These are phyloP conservation scores for Pentalonia nigronervosa DNA, from an alignment of 1,140 invertebrate species.

Conservation along the genomic window DNA sequence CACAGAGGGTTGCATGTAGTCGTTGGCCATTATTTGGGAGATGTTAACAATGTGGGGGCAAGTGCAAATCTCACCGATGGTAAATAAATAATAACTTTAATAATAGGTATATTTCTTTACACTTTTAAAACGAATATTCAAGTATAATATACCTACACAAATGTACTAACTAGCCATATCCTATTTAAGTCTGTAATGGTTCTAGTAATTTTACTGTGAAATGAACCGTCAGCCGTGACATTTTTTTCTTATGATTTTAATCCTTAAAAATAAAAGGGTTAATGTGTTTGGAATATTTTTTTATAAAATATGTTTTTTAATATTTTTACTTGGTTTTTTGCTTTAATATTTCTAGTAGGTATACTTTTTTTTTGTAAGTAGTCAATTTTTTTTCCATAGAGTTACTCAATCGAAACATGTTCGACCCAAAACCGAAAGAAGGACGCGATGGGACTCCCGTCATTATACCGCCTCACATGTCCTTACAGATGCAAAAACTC, in stretches of 20 bases:
- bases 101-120: not conserved
- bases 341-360: not conserved
- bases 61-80: constrained; percentile 75
- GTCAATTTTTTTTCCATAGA: constrained; percentile 68
- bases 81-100: constrained; percentile 63
- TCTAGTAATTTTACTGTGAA: constrained; percentile 42
- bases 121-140: not conserved
- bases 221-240: constrained; percentile 54
- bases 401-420: constrained; percentile 83
- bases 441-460: constrained; percentile 85
- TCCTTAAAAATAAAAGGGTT: constrained; percentile 8
- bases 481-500: constrained; percentile 78
- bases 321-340: not conserved
- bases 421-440: constrained; percentile 75
- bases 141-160: not conserved
- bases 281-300: constrained; percentile 9
- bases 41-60: constrained; percentile 67
- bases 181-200: constrained; percentile 5
- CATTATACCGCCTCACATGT: constrained; percentile 77
- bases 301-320: not conserved
- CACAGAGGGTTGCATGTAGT: constrained; percentile 78
- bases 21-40: constrained; percentile 84
- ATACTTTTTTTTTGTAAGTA: not conserved
- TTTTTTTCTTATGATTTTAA: constrained; percentile 2
- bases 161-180: constrained; percentile 11